These are phyloP conservation scores for Carapus acus DNA, from an alignment of 2,797 vertebrate species.

Conservation along the genomic window DNA sequence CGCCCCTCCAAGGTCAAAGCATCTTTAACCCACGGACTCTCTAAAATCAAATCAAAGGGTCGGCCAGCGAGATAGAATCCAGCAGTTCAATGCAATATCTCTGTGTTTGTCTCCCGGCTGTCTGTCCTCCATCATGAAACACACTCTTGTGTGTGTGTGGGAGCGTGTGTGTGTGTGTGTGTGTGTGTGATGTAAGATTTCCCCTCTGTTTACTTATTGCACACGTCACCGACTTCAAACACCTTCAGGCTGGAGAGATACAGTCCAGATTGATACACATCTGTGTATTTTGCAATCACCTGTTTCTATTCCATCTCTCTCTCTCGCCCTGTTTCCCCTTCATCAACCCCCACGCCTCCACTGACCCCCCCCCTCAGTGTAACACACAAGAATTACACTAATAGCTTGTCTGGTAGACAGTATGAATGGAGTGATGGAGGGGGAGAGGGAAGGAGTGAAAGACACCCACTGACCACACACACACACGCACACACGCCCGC, in stretches of 20 bases:
- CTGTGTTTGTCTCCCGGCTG: not conserved
- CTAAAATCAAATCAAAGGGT: constrained; percentile 34
- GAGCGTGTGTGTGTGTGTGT: no score
- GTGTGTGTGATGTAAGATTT: not conserved
- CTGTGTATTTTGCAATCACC: constrained; percentile 1
- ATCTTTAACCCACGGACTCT: constrained; percentile 22
- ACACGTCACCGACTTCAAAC: not conserved
- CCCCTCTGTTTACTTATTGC: not conserved
- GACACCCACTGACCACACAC: constrained; percentile 7
- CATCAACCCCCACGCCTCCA: constrained; percentile 33
- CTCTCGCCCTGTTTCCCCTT: constrained; percentile 18
- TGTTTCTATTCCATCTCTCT: constrained; percentile 14
- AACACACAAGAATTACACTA: constrained; percentile 43
- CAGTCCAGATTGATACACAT: not conserved
- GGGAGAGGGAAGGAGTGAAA: constrained; percentile 5
- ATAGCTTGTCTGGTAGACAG: constrained; percentile 46
- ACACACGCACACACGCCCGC: constrained; percentile 18
- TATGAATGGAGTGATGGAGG: constrained; percentile 30
- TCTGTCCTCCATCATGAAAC: not conserved
- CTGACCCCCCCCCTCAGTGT: constrained; percentile 32
- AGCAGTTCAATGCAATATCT: constrained; percentile 13
- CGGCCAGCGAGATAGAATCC: constrained; percentile 9
- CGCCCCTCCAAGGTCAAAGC: constrained; percentile 15
- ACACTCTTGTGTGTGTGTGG: not conserved
- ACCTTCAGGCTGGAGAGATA: not conserved